Percentiles rank a stretch among this genome's conserved stretches.
phyloP scores from a whole-genome alignment of 2,888 invertebrate species.

The Caenorhabditis doughertyi region DNA sequence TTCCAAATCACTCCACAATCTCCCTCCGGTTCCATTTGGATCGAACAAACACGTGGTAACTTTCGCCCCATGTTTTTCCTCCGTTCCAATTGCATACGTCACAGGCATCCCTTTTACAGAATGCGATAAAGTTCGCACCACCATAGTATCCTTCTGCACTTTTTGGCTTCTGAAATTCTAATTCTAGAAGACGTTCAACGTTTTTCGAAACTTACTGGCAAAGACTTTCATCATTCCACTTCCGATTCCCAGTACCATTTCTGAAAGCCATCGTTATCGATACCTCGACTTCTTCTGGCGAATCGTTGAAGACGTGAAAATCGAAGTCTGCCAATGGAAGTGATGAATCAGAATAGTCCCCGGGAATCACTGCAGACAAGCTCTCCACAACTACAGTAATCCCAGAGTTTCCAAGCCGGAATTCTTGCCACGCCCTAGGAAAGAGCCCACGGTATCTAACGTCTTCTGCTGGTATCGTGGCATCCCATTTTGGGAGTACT shows the following conservation, averaged over 20 bases:
- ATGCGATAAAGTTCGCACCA: conserved; percentile 83
- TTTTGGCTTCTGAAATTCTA: conserved; percentile 41
- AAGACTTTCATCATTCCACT: conserved; percentile 68
- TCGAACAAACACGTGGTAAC: conserved; percentile 68
- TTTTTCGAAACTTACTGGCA: conserved; percentile 62
- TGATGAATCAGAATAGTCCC: conserved; percentile 93
- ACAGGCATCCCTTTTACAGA: conserved; percentile 84
- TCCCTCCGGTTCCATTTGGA: conserved; percentile 66
- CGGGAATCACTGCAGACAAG: conserved; percentile 93
- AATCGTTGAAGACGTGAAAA: conserved; percentile 90
- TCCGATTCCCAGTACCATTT: conserved; percentile 88
- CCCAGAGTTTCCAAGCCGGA: conserved; percentile 89
- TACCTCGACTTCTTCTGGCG: conserved; percentile 85
- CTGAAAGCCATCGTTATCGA: conserved; percentile 93
- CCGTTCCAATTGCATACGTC: conserved; percentile 83
- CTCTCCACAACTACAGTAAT: conserved; percentile 91
- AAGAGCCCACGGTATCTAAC: conserved; percentile 87
- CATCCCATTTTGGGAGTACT: conserved; percentile 55
- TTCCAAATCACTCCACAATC: conserved; percentile 58
- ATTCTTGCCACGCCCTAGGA: conserved; percentile 94
- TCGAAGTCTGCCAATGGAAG: conserved; percentile 92
- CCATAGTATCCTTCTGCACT: conserved; percentile 41
- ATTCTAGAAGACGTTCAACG: neutral
- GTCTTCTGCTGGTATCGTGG: conserved; percentile 43
- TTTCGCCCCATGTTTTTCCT: conserved; percentile 58